Evolutionary conservation across 2,113 vertebrate genomes (phyloP), one percentile per base, ranked within the genome.

Genomic region (Ariopsis seemanni): DNA sequence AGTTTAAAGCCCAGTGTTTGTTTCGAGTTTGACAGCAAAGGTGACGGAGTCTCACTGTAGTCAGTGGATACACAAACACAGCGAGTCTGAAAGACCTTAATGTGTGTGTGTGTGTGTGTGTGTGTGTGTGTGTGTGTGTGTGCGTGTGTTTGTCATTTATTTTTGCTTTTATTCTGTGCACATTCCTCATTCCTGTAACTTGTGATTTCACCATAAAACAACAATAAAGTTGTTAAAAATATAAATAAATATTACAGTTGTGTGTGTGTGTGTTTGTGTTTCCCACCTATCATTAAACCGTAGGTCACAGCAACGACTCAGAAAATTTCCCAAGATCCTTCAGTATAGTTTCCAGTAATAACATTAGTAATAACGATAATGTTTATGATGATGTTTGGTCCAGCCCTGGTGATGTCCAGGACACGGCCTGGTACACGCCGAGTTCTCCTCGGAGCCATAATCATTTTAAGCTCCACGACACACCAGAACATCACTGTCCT

Each of bases 61-160:
- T 89, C 92, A 92, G 87, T 90, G 93, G 81, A 77, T 77, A 88
- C 86, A 62, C 89, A 91, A 93, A 93, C 87, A 91, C 84, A 80
- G 22, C 15, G 7, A 11, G 72, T 17, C 34, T 82, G 34, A 42
- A 42, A 69, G 17, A 27, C 52, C 5, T 25, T 25, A 17, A 14
- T 79, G 77, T 79, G 77, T 79, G 77, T 79, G 25, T 55, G 52
- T 79, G 25, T 55, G 77, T 79, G 52, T 79, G 77, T 79, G 25
- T 55, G 52, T 79, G 25, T 55, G 77, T 79, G 52, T 62, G 58
- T 67, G 25, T 67, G 25, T 67, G 65, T 69, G 27, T 69, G 65
- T 67, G 65, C 27, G 11, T 67, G 65, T 67, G 65, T 67, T 25
- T 67, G 65, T 67, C 18, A 22, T 74, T 48, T 20, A 74, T 22